Percentiles rank a stretch among this genome's conserved stretches.
Evolutionary conservation across 2,113 vertebrate genomes (phyloP).

Genomic region (Myocastor coypus): DNA sequence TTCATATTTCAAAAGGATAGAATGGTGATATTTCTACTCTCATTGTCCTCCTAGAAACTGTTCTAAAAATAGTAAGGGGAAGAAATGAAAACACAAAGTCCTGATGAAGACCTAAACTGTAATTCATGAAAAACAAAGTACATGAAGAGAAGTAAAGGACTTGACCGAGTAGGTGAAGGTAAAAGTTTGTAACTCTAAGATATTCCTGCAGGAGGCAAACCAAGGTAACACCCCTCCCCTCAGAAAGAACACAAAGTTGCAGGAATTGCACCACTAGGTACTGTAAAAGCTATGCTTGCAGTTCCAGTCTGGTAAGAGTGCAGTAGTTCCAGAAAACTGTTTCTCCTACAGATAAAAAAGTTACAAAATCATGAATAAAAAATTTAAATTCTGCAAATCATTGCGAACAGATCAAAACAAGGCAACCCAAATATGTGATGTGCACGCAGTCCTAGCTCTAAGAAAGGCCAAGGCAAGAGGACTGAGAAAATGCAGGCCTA

Average conservation of each 20-base stretch:
- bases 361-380: slow-evolving; percentile 39
- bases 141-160: neutral
- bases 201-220: neutral
- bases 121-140: neutral
- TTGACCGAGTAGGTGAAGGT: neutral
- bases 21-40: neutral
- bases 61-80: neutral
- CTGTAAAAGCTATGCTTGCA: neutral
- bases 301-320: neutral
- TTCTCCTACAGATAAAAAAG: neutral
- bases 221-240: neutral
- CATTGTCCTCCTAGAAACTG: neutral
- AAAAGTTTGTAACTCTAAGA: neutral
- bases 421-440: neutral
- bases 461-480: neutral
- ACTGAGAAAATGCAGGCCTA: neutral
- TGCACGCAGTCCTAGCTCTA: neutral
- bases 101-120: neutral
- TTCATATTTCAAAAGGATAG: slow-evolving; percentile 42
- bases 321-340: neutral
- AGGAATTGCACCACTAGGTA: neutral
- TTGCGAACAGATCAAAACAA: neutral
- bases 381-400: neutral
- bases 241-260: neutral
- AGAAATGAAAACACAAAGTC: slow-evolving; percentile 21